Evolutionary conservation across 2,888 invertebrate species (phyloP), one percentile per base, ranked within the genome.

Genomic region (Drosophila limbata): DNA sequence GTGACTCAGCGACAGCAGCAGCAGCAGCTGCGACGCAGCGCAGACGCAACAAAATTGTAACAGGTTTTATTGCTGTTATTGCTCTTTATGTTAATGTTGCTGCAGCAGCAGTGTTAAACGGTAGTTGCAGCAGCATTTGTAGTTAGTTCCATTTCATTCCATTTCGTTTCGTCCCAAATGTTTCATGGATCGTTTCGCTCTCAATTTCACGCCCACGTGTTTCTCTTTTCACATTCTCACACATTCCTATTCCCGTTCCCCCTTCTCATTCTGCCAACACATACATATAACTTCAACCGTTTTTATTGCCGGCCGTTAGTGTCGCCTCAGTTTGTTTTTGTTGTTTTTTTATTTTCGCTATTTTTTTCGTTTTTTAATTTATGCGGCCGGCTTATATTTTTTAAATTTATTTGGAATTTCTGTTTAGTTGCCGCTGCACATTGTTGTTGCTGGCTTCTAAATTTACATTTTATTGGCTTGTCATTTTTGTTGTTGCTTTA

Each of bases 391-490:
- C 84, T 62, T 66, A 47, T 56, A 57, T 48, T 53, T 53, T 47
- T 63, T 64, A n/a, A 71, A 50, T 73, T 73, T 73, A 66, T 71
- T 73, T 68, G 56, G 56, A 60, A 79, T 84, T 69, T 70, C 61
- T 68, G 51, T 77, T 77, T 66, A 67, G 57, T 56, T 39, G 61
- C 69, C 62, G 81, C 56, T 63, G 70, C 47, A 65, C 44, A 11
- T 69, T 84, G 67, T 55, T 73, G 63, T 53, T 76, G 61, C 19
- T 61, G 63, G 37, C 47, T 42, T 69, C 82, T 63, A 78, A 80
- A 84, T 84, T 85, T 72, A 88, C 90, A 84, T 84, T 84, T 84
- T 89, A 84, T 84, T 89, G 65, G 73, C 71, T 50, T 79, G 83
- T 85, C 80, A 82, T 69, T 50, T 28, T 37, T 37, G 13, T 40